Conservation (phyloP, 2,888 invertebrate species). For the Temnothorax ravouxi region DNA sequence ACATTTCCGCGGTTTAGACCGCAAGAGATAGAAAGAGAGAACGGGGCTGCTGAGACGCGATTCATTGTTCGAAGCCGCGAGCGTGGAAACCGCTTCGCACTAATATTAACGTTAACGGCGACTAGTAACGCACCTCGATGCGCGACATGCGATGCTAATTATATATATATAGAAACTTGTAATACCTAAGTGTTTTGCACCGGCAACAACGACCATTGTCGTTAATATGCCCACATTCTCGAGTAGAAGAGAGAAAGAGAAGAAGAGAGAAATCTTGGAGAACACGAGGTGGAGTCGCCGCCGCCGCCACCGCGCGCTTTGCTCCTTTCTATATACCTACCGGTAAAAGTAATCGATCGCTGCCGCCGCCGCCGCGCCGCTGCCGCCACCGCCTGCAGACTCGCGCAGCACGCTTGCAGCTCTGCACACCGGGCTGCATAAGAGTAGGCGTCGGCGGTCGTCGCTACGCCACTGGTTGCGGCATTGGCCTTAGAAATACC, state of each 20-base stretch:
- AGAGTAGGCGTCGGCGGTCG: conserved; percentile 66
- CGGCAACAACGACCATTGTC: conserved; percentile 12
- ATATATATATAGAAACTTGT: conserved; percentile 48
- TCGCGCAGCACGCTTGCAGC: conserved; percentile 72
- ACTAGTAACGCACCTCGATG: conserved; percentile 24
- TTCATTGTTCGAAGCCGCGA: conserved; percentile 16
- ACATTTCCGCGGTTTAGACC: not conserved
- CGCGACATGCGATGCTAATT: conserved; percentile 29
- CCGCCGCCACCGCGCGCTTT: conserved; percentile 61
- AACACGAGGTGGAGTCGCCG: conserved; percentile 56
- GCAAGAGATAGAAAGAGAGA: not conserved
- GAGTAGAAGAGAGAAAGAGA: not conserved
- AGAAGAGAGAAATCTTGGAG: conserved; percentile 61
- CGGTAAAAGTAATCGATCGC: conserved; percentile 76
- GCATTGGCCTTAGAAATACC: conserved; percentile 18
- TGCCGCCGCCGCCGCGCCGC: conserved; percentile 60
- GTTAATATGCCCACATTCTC: conserved; percentile 10
- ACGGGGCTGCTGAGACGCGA: not conserved
- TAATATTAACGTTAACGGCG: conserved; percentile 5
- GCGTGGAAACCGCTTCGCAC: conserved; percentile 8
- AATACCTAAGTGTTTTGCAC: conserved; percentile 18
- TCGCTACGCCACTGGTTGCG: conserved; percentile 50
- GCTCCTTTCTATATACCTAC: conserved; percentile 65
- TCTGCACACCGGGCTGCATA: conserved; percentile 71
- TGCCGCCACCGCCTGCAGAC: conserved; percentile 69